Evolutionary conservation across 2,888 invertebrate genomes (phyloP).

Genomic region (Eremobia ochroleuca): DNA sequence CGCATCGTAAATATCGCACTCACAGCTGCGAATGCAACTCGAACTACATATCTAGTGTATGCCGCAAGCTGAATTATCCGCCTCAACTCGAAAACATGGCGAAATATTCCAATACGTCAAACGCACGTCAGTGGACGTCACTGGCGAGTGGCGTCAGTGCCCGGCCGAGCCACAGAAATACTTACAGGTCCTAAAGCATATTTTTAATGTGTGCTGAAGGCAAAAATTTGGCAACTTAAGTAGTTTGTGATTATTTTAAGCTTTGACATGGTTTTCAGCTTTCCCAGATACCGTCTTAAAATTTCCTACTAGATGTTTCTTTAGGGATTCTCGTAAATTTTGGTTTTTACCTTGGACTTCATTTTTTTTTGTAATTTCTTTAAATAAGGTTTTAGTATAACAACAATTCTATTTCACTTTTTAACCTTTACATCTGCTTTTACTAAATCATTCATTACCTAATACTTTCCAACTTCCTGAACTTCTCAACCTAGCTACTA

Average conservation of each 20-base stretch:
- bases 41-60: conserved; percentile 63
- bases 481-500: neutral
- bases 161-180: conserved; percentile 76
- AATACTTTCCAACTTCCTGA: neutral
- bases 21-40: conserved; percentile 80
- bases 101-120: conserved; percentile 71
- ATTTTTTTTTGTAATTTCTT: neutral
- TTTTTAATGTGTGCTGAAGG: conserved; percentile 65
- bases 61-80: conserved; percentile 59
- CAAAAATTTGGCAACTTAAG: conserved; percentile 57
- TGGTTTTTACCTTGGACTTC: conserved; percentile 1
- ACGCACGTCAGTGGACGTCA: conserved; percentile 65
- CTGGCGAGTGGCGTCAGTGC: conserved; percentile 44
- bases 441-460: no score
- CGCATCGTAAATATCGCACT: conserved; percentile 82
- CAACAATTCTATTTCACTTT: neutral
- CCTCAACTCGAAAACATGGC: conserved; percentile 62
- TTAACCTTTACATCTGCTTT: neutral
- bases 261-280: conserved; percentile 25
- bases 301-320: conserved; percentile 4
- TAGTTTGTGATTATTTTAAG: conserved; percentile 53
- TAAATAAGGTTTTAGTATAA: neutral
- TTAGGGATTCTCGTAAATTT: conserved; percentile 6
- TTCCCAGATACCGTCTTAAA: conserved; percentile 9
- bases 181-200: conserved; percentile 70